These are phyloP conservation scores for Petrocephalus schoutedeni DNA, from an alignment of 2,797 vertebrate genomes.

Conservation along the genomic window DNA sequence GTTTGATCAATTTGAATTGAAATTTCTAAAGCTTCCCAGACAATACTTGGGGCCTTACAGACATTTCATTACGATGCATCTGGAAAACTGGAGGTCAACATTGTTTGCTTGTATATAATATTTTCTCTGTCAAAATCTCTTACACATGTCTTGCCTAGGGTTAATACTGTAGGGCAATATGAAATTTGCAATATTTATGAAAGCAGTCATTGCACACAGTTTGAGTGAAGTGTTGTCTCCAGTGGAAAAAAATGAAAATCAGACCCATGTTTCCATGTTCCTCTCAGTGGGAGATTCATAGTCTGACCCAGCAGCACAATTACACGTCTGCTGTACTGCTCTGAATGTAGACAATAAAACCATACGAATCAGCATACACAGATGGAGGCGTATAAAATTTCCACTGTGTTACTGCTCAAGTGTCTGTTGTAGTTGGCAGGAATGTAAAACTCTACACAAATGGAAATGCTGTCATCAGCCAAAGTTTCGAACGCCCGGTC, in stretches of 20 bases:
- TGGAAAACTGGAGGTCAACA: not conserved
- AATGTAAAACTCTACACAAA: constrained; percentile 57
- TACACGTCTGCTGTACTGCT: constrained; percentile 40
- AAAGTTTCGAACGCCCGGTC: constrained; percentile 29
- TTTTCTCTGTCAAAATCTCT: not conserved
- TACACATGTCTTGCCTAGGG: not conserved
- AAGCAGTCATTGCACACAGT: constrained; percentile 1
- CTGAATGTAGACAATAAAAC: constrained; percentile 35
- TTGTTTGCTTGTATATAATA: not conserved
- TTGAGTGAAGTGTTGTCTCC: not conserved
- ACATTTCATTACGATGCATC: not conserved
- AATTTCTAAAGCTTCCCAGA: not conserved
- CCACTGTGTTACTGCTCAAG: constrained; percentile 45
- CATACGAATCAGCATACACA: constrained; percentile 28
- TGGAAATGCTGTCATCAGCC: constrained; percentile 53
- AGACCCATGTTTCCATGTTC: not conserved
- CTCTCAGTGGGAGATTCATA: constrained; percentile 18
- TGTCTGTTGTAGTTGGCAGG: constrained; percentile 59
- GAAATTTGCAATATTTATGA: not conserved
- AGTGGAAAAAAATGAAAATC: constrained; percentile 8
- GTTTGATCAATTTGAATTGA: not conserved
- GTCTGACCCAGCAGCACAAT: constrained; percentile 11
- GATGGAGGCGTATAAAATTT: constrained; percentile 47
- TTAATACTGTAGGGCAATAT: not conserved
- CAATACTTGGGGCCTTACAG: not conserved